phyloP scores from a whole-genome alignment of 2,888 invertebrate species.

The Holacanthella duospinosa region DNA sequence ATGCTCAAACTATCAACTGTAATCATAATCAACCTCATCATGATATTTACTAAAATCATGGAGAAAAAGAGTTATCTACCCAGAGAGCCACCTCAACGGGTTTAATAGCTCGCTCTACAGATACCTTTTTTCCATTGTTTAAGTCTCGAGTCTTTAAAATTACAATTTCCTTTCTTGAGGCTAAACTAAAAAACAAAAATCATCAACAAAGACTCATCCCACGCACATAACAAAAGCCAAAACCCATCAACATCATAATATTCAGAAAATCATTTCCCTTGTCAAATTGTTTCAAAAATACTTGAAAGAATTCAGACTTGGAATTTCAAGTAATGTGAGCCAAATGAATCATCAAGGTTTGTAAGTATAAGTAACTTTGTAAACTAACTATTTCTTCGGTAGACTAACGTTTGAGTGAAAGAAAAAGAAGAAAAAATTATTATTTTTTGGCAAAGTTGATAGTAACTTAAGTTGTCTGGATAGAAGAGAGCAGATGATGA shows the following conservation, averaged over 20 bases:
- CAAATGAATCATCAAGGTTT: background rate
- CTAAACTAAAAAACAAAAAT: background rate
- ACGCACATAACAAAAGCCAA: background rate
- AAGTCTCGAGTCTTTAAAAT: background rate
- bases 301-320: background rate
- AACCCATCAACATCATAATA: background rate
- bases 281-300: background rate
- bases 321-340: background rate
- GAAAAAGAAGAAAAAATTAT: no score
- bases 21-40: background rate
- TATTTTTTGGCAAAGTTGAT: no score
- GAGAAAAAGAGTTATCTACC: background rate
- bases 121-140: background rate
- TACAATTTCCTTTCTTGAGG: background rate
- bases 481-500: no score
- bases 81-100: background rate
- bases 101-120: background rate
- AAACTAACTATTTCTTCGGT: background rate
- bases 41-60: background rate
- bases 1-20: background rate
- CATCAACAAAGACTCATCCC: background rate
- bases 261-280: background rate
- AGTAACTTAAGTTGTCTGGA: no score
- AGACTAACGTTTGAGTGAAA: no score
- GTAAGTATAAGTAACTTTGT: background rate